Base-by-base conservation (phyloP, 2,113 vertebrate genomes). In the Rhabdomys dilectus region DNA sequence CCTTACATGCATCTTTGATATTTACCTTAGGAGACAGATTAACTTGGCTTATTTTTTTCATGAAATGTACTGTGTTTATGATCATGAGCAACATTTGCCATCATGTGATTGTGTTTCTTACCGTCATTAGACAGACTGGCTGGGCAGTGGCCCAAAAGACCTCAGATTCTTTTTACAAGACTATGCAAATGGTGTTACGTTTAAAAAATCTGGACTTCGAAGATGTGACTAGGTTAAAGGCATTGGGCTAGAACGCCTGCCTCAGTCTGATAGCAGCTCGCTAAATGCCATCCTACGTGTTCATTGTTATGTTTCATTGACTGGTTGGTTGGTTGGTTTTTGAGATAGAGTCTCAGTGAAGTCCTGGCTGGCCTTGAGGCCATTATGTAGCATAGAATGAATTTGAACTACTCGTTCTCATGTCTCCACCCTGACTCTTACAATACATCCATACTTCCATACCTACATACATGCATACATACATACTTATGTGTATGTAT, bases 1-100 rank as follows among this genome's bases (percentile, higher is more conserved):
- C 66, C 73, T 96, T 45, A 24, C 60, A 68, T 36, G 75, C 53
- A 48, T 16, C 36, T 92, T 86, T 88, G 19, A 78, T 95, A 45
- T 68, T 89, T 96, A 88, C 26, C 58, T n/a, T 56, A 76, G 53
- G 66, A 34, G 53, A 62, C 19, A 76, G 60, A 89, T 93, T 91
- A 45, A 89, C 68, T 81, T 51, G 66, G 56, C 21, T 93, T 92
- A n/a, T 0, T 51, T 85, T 85, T 24, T 62, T 16, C 2, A 53
- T 90, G 29, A 75, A 21, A 22, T n/a, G 80, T 9, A 42, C 29
- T 34, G 7, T 76, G 31, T 62, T 93, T 89, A 76, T 87, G 78
- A 68, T 51, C 51, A 8, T 42, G 51, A 36, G 11, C 9, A 1
- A 3, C 72, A n/a, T 39, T n/a, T 66, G 19, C 34, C 9, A 48